These are phyloP conservation scores for Melanotus villosus DNA, from an alignment of 2,888 invertebrate genomes.

Conservation along the genomic window DNA sequence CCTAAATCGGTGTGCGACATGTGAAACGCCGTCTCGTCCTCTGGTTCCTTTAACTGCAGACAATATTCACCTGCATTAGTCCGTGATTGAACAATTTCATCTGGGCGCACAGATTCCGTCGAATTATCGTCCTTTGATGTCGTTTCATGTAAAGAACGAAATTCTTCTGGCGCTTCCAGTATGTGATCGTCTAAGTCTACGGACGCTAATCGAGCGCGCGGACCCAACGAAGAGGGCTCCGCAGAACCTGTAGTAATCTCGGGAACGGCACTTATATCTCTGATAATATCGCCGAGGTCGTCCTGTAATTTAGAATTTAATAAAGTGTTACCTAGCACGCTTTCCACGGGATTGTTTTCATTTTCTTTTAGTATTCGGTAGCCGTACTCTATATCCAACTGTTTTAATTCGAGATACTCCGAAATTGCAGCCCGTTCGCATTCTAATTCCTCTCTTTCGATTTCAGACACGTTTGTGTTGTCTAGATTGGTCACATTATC, in stretches of 20 bases:
- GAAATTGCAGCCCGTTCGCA: neutral
- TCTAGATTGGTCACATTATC: conserved; percentile 27
- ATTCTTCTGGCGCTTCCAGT: conserved; percentile 58
- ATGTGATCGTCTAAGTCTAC: conserved; percentile 19
- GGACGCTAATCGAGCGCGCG: conserved; percentile 32
- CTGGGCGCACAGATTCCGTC: neutral
- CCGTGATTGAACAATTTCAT: neutral
- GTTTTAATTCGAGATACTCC: conserved; percentile 18
- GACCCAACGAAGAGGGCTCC: conserved; percentile 27
- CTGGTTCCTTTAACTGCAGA: neutral
- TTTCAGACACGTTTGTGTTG: conserved; percentile 25
- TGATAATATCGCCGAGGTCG: conserved; percentile 32
- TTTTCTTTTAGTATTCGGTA: conserved; percentile 18
- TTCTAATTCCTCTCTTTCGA: conserved; percentile 24
- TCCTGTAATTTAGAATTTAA: neutral
- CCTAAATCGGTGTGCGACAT: conserved; percentile 28
- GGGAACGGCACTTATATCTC: conserved; percentile 24
- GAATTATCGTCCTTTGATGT: neutral
- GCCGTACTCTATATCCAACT: conserved; percentile 2
- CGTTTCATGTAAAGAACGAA: conserved; percentile 47
- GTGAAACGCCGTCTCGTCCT: conserved; percentile 21
- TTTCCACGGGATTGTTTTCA: neutral
- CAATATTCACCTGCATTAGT: neutral
- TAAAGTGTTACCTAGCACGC: neutral
- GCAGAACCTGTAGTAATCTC: neutral